phyloP scores from a whole-genome alignment of 2,113 vertebrate species.

The Trochalopteron elliotii region DNA sequence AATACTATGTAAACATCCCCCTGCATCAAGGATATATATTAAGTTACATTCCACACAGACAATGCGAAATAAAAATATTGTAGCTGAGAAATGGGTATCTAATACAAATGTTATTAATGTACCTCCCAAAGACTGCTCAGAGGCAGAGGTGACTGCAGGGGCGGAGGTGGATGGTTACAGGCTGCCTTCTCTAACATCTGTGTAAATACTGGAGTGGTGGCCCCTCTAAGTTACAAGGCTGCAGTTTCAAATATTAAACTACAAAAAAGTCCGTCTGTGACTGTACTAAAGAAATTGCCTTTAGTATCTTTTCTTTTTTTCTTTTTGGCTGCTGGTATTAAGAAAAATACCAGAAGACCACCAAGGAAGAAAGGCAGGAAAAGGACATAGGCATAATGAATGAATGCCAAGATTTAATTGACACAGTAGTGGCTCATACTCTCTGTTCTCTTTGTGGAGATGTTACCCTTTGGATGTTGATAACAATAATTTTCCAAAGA shows the following conservation, averaged over 20 bases:
- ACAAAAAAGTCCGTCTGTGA: conserved; percentile 71
- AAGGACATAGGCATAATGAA: conserved; percentile 70
- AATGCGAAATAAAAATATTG: conserved; percentile 76
- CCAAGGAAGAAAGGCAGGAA: conserved; percentile 73
- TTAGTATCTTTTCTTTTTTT: conserved; percentile 47
- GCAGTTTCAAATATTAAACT: conserved; percentile 76
- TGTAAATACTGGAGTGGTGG: conserved; percentile 77
- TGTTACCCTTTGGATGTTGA: conserved; percentile 36
- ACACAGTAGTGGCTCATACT: conserved; percentile 23
- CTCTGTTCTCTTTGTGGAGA: conserved; percentile 17
- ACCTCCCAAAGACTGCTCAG: conserved; percentile 80
- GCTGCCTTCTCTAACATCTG: conserved; percentile 78
- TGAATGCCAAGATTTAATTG: conserved; percentile 65
- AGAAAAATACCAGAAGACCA: conserved; percentile 75
- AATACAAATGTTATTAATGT: conserved; percentile 78
- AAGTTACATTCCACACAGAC: conserved; percentile 75
- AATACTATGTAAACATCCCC: conserved; percentile 74
- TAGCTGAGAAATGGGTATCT: conserved; percentile 71
- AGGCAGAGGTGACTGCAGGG: conserved; percentile 79
- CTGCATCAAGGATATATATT: conserved; percentile 60
- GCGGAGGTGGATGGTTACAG: conserved; percentile 75
- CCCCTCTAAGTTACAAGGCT: conserved; percentile 68
- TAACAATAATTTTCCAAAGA: conserved; percentile 8
- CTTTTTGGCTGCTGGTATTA: conserved; percentile 58
- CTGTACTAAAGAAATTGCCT: conserved; percentile 67